A percentile compares a stretch with the other conserved stretches of the same genome.
Conservation (phyloP, 2,797 vertebrate species). For the Pseudotriccus pelzelni region DNA sequence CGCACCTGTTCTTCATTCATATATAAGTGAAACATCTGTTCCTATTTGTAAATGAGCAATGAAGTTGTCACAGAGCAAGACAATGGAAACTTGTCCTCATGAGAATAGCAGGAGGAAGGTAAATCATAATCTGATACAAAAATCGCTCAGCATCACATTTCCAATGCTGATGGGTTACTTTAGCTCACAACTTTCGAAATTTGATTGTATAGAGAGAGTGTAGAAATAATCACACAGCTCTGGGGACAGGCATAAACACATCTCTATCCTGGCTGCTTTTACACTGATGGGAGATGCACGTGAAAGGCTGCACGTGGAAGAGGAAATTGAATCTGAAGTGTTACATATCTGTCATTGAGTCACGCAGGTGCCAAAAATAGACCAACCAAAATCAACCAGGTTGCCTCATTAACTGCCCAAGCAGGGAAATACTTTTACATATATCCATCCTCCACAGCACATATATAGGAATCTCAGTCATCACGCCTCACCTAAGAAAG, state of each 20-base stretch:
- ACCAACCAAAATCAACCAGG: background rate
- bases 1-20: conserved; percentile 31
- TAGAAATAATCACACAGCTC: background rate
- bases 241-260: background rate
- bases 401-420: background rate
- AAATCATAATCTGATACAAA: background rate
- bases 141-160: background rate
- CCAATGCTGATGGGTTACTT: background rate
- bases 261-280: background rate
- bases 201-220: background rate
- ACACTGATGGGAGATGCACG: background rate
- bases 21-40: conserved; percentile 22
- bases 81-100: background rate
- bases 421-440: background rate
- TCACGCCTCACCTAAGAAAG: background rate
- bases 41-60: background rate
- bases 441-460: background rate
- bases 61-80: background rate
- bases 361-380: background rate
- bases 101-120: background rate
- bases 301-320: accelerated
- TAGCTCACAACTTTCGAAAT: background rate
- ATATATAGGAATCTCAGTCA: background rate
- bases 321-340: background rate
- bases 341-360: background rate